Evolutionary conservation across 1,140 invertebrate species (phyloP).

Genomic region (Stenopsyche tienmushanensis): DNA sequence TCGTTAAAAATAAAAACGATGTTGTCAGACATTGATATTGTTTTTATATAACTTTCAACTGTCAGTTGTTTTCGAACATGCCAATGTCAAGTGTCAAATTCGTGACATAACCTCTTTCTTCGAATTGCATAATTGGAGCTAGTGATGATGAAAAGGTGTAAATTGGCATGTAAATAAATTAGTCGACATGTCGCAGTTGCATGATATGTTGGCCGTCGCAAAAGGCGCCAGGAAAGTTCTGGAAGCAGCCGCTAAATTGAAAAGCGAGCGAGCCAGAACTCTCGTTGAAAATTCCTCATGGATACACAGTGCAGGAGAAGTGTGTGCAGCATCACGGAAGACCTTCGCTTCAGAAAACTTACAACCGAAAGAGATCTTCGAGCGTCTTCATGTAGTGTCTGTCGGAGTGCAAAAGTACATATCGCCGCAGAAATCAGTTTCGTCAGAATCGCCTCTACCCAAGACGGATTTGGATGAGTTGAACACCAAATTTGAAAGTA

Average conservation of each 20-base stretch:
- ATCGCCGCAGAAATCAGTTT: not conserved
- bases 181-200: constrained; percentile 56
- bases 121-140: too few relatives aligned
- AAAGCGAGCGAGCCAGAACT: constrained; percentile 43
- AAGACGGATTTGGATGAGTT: constrained; percentile 33
- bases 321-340: constrained; percentile 7
- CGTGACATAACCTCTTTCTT: too few relatives aligned
- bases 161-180: constrained; percentile 8
- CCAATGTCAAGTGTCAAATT: too few relatives aligned
- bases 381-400: constrained; percentile 24
- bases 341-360: not conserved
- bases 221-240: constrained; percentile 62
- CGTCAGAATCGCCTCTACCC: constrained; percentile 1
- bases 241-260: constrained; percentile 58
- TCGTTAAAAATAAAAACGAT: too few relatives aligned
- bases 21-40: too few relatives aligned
- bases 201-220: constrained; percentile 62
- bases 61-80: too few relatives aligned
- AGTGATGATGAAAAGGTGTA: too few relatives aligned
- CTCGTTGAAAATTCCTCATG: constrained; percentile 33
- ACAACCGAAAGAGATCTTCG: constrained; percentile 16
- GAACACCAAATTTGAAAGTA: constrained; percentile 35
- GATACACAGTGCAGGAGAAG: constrained; percentile 31
- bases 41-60: too few relatives aligned
- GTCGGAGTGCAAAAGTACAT: constrained; percentile 29